Evolutionary conservation across 1,140 invertebrate genomes (phyloP).

Genomic region (Mizuhopecten yessoensis): DNA sequence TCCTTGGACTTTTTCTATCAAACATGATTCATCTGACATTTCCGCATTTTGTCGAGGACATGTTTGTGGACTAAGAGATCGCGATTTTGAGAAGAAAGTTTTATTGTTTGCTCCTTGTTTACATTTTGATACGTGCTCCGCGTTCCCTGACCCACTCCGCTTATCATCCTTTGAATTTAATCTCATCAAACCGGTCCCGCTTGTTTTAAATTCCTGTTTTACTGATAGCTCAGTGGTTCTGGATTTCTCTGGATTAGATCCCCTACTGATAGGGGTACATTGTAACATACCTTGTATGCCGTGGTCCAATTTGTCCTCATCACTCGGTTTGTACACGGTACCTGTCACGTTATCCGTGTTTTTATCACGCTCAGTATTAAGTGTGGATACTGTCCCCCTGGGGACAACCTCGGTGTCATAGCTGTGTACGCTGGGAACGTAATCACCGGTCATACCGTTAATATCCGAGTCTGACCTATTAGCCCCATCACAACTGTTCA

Average conservation of each 20-base stretch:
- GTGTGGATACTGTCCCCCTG: background rate
- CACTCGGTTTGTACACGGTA: background rate
- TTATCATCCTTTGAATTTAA: constrained; percentile 13
- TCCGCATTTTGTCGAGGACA: background rate
- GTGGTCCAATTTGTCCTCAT: constrained; percentile 15
- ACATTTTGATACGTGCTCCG: background rate
- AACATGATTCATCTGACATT: background rate
- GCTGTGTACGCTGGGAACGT: background rate
- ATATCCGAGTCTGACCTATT: background rate
- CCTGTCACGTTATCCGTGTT: background rate
- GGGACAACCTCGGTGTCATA: background rate
- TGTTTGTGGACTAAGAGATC: background rate
- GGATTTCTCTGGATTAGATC: constrained; percentile 17
- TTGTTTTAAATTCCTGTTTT: constrained; percentile 35
- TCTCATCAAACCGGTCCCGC: background rate
- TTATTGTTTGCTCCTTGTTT: constrained; percentile 19
- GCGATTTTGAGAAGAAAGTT: background rate
- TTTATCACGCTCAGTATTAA: background rate
- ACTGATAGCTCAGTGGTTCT: background rate
- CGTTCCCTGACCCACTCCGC: background rate
- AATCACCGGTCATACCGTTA: background rate
- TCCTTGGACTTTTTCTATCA: background rate
- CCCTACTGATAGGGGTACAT: constrained; percentile 1
- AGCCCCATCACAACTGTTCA: background rate
- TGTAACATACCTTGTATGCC: constrained; percentile 11